These are phyloP conservation scores for Nudaria mundana DNA, from an alignment of 2,888 invertebrate species.

Conservation along the genomic window DNA sequence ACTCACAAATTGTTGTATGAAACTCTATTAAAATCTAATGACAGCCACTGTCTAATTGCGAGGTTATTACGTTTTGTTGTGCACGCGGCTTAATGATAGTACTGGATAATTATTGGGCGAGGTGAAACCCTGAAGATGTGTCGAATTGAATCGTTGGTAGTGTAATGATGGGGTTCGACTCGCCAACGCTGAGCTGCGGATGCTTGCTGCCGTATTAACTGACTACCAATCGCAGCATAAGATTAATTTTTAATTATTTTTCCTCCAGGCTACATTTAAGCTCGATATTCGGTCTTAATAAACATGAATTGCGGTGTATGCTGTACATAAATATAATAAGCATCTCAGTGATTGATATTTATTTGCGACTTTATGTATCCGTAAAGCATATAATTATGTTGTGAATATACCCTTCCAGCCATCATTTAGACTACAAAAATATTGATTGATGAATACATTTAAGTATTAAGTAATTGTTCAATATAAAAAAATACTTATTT, in stretches of 20 bases:
- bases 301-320: constrained; percentile 38
- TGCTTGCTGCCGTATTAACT: constrained; percentile 40
- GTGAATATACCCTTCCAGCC: constrained; percentile 17
- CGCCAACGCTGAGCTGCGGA: constrained; percentile 33
- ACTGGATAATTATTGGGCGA: constrained; percentile 75
- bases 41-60: constrained; percentile 78
- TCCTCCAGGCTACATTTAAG: constrained; percentile 44
- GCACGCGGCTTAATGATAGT: constrained; percentile 72
- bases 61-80: constrained; percentile 78
- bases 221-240: constrained; percentile 60
- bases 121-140: constrained; percentile 79
- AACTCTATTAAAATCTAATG: constrained; percentile 81
- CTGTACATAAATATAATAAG: constrained; percentile 32
- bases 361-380: constrained; percentile 31
- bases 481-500: no score
- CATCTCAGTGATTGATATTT: constrained; percentile 31
- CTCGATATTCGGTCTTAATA: constrained; percentile 36
- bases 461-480: no score
- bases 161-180: constrained; percentile 50
- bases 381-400: constrained; percentile 26
- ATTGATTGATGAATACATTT: constrained; percentile 31
- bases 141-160: constrained; percentile 70
- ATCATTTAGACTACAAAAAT: constrained; percentile 17
- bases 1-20: constrained; percentile 80
- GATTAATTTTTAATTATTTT: constrained; percentile 67